These are phyloP conservation scores for Semicossyphus pulcher DNA, from an alignment of 2,113 vertebrate genomes.

Conservation along the genomic window DNA sequence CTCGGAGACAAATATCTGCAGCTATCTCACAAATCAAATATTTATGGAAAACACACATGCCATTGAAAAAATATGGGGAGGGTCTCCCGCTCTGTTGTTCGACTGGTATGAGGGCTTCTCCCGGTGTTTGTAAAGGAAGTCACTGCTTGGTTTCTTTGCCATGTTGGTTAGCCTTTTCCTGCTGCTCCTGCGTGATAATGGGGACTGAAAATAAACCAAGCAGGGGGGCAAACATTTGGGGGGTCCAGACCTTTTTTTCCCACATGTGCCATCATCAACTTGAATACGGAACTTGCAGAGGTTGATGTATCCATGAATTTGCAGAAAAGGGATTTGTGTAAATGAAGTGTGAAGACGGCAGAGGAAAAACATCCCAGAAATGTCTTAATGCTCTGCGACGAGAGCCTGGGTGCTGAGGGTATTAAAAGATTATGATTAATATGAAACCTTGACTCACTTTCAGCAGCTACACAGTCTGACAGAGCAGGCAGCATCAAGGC, in stretches of 20 bases:
- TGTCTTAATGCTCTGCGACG: constrained; percentile 6
- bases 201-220: constrained; percentile 48
- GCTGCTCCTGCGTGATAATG: constrained; percentile 55
- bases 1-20: constrained; percentile 66
- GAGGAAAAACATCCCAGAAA: neutral
- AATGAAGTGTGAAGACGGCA: neutral
- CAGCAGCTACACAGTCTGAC: neutral
- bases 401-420: neutral
- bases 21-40: constrained; percentile 71
- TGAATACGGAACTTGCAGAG: too few relatives aligned
- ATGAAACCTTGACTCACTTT: neutral
- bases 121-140: constrained; percentile 53
- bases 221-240: neutral
- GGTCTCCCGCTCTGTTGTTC: constrained; percentile 36
- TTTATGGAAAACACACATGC: constrained; percentile 71
- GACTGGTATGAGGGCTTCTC: constrained; percentile 43
- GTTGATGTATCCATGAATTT: neutral
- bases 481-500: neutral
- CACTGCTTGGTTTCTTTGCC: constrained; percentile 32
- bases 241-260: neutral
- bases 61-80: constrained; percentile 60
- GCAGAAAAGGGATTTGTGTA: neutral
- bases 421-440: constrained; percentile 20
- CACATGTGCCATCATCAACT: neutral
- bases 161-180: constrained; percentile 53